Conservation (phyloP, 92 coral and sea anemone genomes). For the Chrysogorgia sp. region DNA sequence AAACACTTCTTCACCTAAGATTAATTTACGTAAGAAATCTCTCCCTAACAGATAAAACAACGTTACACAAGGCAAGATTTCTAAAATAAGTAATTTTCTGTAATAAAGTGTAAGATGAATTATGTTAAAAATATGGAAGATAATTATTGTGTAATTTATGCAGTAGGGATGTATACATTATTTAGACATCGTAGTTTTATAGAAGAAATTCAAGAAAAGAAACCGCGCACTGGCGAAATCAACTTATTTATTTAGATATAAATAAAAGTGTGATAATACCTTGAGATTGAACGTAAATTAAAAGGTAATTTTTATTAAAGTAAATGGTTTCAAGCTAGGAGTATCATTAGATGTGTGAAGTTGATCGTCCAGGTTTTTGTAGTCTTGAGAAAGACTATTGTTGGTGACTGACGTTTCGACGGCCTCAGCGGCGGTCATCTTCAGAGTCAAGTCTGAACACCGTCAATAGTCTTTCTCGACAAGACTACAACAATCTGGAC, state of each 20-base stretch:
- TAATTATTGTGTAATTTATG: background rate
- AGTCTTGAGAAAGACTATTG: too few relatives aligned
- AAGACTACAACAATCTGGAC: too few relatives aligned
- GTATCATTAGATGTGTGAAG: too few relatives aligned
- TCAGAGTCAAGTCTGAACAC: too few relatives aligned
- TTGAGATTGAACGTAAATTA: too few relatives aligned
- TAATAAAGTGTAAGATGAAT: background rate
- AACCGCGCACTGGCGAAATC: background rate
- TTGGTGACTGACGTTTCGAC: too few relatives aligned
- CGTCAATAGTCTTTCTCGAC: too few relatives aligned
- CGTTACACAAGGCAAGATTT: too few relatives aligned
- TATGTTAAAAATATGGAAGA: background rate
- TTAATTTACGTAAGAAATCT: slow-evolving; percentile 13
- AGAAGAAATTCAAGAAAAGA: background rate
- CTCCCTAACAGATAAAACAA: slow-evolving; percentile 27
- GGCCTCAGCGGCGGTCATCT: too few relatives aligned
- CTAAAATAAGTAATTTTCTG: background rate
- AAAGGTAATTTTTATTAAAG: too few relatives aligned
- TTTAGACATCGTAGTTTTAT: background rate
- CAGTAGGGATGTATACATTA: background rate
- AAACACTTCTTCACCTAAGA: slow-evolving; percentile 53
- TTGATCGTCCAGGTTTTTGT: too few relatives aligned
- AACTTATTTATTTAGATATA: background rate
- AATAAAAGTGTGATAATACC: background rate
- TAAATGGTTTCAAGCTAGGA: too few relatives aligned